Evolutionary conservation across 1,140 invertebrate species (phyloP).

Genomic region (Camponotus floridanus): DNA sequence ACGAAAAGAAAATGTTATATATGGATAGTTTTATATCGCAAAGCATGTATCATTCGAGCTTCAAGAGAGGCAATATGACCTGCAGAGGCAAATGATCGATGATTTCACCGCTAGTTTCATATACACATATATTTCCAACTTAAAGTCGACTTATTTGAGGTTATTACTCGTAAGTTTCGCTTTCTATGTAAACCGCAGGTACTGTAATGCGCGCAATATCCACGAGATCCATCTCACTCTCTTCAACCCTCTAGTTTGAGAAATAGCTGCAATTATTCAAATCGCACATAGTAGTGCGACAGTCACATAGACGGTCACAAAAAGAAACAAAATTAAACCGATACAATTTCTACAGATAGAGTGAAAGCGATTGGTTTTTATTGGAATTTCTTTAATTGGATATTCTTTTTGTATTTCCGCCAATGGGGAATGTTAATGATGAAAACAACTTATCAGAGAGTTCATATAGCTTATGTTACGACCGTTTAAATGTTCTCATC

Average conservation of each 20-base stretch:
- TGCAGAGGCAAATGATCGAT: conserved; percentile 30
- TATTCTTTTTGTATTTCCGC: not conserved
- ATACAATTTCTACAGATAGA: not conserved
- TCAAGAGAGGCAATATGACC: conserved; percentile 27
- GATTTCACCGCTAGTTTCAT: conserved; percentile 29
- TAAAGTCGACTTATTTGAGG: not conserved
- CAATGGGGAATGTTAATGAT: not conserved
- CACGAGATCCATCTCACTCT: not conserved
- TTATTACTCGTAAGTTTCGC: conserved; percentile 74
- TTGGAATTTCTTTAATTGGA: not conserved
- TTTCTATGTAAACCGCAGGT: conserved; percentile 61
- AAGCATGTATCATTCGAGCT: conserved; percentile 4
- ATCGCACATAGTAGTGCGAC: not conserved
- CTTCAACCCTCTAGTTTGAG: not conserved
- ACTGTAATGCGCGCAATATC: conserved; percentile 2
- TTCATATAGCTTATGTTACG: no score
- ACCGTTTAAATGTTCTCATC: not conserved
- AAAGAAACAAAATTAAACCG: not conserved
- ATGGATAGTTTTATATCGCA: not conserved
- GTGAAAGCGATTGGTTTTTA: conserved; percentile 35
- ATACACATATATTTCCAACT: not conserved
- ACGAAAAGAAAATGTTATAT: no score
- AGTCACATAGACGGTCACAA: not conserved
- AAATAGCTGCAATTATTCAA: not conserved
- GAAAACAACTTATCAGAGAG: not conserved